Evolutionary conservation across 2,113 vertebrate genomes (phyloP).

Genomic region (Montifringilla adamsi): DNA sequence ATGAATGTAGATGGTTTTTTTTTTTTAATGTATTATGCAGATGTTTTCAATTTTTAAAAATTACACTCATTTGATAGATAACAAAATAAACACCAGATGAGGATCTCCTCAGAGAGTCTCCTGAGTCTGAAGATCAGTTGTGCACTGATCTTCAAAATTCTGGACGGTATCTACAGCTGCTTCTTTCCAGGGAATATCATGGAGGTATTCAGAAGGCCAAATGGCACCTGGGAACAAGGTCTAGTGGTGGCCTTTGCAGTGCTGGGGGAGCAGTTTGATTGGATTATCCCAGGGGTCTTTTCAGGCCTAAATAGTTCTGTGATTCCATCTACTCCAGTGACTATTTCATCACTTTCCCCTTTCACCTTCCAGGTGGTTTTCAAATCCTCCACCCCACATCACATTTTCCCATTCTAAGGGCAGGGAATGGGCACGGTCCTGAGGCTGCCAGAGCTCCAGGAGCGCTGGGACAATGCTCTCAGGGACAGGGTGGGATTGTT

Average conservation of each 20-base stretch:
- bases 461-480: fast-evolving
- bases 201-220: neutral
- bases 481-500: neutral
- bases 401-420: neutral
- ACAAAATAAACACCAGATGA: neutral
- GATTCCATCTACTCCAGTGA: no score
- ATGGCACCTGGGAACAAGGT: no score
- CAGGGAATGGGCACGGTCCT: fast-evolving
- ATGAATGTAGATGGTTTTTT: neutral
- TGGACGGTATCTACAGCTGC: neutral
- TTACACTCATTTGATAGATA: fast-evolving
- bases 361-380: neutral
- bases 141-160: neutral
- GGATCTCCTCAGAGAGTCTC: neutral
- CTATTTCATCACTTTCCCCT: neutral
- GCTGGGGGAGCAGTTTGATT: neutral
- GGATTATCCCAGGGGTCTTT: neutral
- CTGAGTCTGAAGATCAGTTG: neutral
- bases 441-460: neutral
- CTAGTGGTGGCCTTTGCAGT: neutral
- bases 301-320: neutral
- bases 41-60: neutral
- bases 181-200: neutral
- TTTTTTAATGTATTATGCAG: neutral
- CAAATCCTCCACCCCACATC: neutral